Evolutionary conservation across 1,140 invertebrate genomes (phyloP).

Genomic region (Antheraea mylitta): DNA sequence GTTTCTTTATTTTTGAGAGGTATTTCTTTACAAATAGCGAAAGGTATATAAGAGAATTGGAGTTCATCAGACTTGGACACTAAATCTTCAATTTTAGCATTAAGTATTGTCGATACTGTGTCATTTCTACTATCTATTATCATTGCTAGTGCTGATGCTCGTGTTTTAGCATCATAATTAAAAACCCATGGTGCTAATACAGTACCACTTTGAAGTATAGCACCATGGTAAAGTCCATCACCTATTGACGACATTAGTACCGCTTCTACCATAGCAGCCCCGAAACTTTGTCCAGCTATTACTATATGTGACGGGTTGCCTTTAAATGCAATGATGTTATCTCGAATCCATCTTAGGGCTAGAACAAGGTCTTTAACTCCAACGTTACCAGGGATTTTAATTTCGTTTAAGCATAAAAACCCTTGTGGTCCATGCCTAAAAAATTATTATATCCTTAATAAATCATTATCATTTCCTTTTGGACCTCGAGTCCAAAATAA

Average conservation of each 20-base stretch:
- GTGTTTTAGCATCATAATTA: slow-evolving; percentile 52
- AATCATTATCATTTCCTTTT: not conserved
- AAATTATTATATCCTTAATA: slow-evolving; percentile 3
- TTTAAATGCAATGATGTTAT: slow-evolving; percentile 84
- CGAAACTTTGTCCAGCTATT: slow-evolving; percentile 77
- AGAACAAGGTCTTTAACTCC: slow-evolving; percentile 84
- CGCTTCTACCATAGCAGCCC: slow-evolving; percentile 70
- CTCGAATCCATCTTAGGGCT: slow-evolving; percentile 82
- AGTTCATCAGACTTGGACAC: slow-evolving; percentile 38
- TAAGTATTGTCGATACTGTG: slow-evolving; percentile 16
- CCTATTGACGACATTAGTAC: slow-evolving; percentile 46
- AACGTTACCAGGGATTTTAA: slow-evolving; percentile 83
- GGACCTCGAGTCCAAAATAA: not conserved
- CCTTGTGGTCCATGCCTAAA: slow-evolving; percentile 65
- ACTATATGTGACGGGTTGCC: slow-evolving; percentile 82
- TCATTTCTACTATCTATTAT: slow-evolving; percentile 20
- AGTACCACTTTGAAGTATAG: slow-evolving; percentile 67
- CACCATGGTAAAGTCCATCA: slow-evolving; percentile 54
- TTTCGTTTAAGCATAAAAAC: slow-evolving; percentile 77
- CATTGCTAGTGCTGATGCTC: slow-evolving; percentile 35
- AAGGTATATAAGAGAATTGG: slow-evolving; percentile 53
- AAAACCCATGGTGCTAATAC: slow-evolving; percentile 61
- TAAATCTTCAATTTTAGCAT: slow-evolving; percentile 37
- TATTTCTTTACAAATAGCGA: slow-evolving; percentile 60
- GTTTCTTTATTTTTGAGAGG: slow-evolving; percentile 52